Percentiles rank a stretch among this genome's conserved stretches.
phyloP scores from a whole-genome alignment of 2,888 invertebrate species.

The Oeneis ivallda region DNA sequence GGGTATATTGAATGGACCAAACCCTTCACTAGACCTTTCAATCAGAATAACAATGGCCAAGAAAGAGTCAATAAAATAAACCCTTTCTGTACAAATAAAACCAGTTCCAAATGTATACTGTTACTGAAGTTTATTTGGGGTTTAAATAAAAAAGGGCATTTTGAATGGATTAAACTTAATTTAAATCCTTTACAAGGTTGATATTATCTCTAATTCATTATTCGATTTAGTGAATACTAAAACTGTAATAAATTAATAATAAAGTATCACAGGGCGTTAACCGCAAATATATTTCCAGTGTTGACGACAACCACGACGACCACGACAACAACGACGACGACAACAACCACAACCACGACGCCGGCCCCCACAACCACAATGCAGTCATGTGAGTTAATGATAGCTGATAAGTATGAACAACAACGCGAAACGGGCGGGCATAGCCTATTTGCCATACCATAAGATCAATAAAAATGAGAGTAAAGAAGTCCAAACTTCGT shows the following conservation, averaged over 20 bases:
- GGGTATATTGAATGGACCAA: not conserved
- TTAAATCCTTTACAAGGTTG: not conserved
- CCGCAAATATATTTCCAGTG: constrained; percentile 47
- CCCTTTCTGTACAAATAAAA: constrained; percentile 11
- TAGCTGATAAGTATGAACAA: not conserved
- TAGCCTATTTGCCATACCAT: no score
- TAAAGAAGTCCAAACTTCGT: no score
- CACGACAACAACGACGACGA: constrained; percentile 63
- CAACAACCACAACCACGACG: constrained; percentile 61
- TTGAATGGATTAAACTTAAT: not conserved
- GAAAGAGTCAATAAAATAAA: constrained; percentile 16
- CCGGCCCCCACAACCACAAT: constrained; percentile 59
- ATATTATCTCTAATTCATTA: no score
- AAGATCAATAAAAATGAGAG: no score
- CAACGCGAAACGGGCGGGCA: no score
- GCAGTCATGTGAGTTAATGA: constrained; percentile 56
- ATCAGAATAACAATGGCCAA: constrained; percentile 14
- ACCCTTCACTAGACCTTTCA: constrained; percentile 1
- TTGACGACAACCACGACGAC: constrained; percentile 67
- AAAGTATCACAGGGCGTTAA: constrained; percentile 5
- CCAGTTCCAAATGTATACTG: constrained; percentile 5
- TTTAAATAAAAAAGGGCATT: not conserved
- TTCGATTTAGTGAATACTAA: no score
- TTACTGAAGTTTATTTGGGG: not conserved
- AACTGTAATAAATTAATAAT: no score